These are phyloP conservation scores for Drosophila repleta DNA, from an alignment of 1,140 invertebrate genomes.

Conservation along the genomic window DNA sequence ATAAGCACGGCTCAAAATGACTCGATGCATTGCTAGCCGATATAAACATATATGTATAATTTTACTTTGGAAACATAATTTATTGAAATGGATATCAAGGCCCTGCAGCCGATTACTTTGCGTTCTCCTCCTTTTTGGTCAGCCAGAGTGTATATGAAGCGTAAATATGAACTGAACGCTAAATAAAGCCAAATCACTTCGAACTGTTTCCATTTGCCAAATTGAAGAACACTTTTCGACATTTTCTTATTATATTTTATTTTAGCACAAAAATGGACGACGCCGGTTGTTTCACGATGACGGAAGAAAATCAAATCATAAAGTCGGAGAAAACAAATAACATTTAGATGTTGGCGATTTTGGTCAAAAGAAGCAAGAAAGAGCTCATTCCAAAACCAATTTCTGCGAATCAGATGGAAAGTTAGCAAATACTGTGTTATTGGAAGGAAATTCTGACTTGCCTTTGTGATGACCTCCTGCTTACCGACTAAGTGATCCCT, in stretches of 20 bases:
- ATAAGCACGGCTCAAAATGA: too few species aligned
- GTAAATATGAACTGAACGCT: neutral
- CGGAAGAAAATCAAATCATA: neutral
- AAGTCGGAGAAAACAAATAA: neutral
- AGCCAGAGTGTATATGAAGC: neutral
- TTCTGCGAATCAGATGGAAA: constrained; percentile 1
- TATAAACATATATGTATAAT: too few species aligned
- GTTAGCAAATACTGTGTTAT: too few species aligned
- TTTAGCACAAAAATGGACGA: neutral
- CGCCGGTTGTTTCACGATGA: neutral
- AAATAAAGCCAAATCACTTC: neutral
- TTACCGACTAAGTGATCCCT: too few species aligned
- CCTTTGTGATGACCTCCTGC: too few species aligned
- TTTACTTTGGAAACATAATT: too few species aligned
- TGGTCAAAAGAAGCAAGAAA: neutral
- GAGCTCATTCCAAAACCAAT: neutral
- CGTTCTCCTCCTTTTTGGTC: neutral
- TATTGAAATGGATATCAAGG: too few species aligned
- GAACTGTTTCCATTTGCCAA: neutral
- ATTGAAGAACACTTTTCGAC: neutral
- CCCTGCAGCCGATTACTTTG: too few species aligned
- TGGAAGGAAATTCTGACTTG: too few species aligned
- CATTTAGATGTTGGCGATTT: constrained; percentile 2
- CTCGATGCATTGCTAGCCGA: too few species aligned
- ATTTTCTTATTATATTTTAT: neutral